Conservation (phyloP, 2,113 vertebrate genomes). For the Apodemus speciosus region DNA sequence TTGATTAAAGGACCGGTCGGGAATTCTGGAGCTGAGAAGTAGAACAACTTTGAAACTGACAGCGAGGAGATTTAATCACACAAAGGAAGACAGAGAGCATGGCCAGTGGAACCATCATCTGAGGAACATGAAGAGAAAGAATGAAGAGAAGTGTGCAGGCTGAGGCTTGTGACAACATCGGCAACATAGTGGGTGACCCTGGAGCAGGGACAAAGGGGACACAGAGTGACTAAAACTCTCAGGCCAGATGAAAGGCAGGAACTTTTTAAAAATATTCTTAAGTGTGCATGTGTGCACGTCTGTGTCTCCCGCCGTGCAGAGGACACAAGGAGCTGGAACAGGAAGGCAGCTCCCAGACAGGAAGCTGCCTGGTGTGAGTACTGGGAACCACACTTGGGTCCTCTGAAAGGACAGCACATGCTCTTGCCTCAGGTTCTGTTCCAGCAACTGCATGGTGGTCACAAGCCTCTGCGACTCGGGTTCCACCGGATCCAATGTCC, state of each 20-base stretch:
- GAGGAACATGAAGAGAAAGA: neutral
- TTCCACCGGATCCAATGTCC: neutral
- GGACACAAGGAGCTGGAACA: neutral
- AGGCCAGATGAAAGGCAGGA: neutral
- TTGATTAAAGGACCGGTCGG: neutral
- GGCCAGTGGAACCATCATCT: neutral
- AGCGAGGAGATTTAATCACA: neutral
- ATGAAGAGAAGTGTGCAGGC: neutral
- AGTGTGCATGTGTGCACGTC: neutral
- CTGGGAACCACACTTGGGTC: neutral
- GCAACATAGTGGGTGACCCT: neutral
- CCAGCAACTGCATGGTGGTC: neutral
- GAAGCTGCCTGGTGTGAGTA: neutral
- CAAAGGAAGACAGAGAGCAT: neutral
- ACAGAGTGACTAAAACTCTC: neutral
- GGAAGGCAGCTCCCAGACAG: too few relatives aligned
- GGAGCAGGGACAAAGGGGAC: neutral
- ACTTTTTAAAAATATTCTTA: neutral
- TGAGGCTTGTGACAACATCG: neutral
- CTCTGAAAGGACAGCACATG: neutral
- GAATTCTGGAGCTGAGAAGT: neutral
- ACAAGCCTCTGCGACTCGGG: neutral
- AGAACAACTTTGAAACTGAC: neutral
- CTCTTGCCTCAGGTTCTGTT: neutral
- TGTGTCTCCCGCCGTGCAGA: neutral